Conservation (phyloP, 2,888 invertebrate species). For the Mongoloraphidia duomilia region DNA sequence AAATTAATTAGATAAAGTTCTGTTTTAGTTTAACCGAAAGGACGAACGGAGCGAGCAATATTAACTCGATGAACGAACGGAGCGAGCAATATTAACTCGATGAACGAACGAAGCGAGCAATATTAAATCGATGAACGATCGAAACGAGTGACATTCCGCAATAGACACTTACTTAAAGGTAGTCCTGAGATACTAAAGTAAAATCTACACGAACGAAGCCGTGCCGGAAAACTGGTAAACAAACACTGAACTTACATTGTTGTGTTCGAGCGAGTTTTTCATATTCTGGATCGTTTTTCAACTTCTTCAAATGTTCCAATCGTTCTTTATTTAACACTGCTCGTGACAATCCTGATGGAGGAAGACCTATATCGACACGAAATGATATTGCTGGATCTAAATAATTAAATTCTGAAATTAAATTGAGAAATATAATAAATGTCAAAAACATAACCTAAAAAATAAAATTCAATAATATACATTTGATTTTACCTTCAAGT, state of each 20-base stretch:
- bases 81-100: too few species aligned
- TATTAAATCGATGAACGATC: too few species aligned
- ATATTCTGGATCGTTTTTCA: constrained; percentile 36
- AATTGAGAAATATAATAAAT: constrained; percentile 1
- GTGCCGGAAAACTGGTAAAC: too few species aligned
- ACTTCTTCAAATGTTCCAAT: constrained; percentile 38
- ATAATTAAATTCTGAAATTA: constrained; percentile 29
- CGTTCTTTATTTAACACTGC: constrained; percentile 33
- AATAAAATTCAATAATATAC: not conserved
- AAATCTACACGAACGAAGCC: too few species aligned
- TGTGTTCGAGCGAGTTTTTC: constrained; percentile 49
- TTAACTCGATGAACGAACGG: too few species aligned
- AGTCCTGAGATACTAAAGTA: too few species aligned
- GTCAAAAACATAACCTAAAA: not conserved
- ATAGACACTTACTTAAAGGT: too few species aligned
- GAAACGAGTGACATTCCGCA: too few species aligned
- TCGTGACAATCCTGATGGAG: constrained; percentile 26
- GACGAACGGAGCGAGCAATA: too few species aligned
- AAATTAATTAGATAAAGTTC: too few species aligned
- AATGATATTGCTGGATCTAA: constrained; percentile 39
- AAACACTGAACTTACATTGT: constrained; percentile 32
- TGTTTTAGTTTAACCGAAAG: too few species aligned
- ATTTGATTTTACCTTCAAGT: constrained; percentile 38
- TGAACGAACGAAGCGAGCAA: too few species aligned
- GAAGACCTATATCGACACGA: constrained; percentile 51